A percentile compares a stretch with the other conserved stretches of the same genome.
Evolutionary conservation across 2,113 vertebrate species (phyloP).

Genomic region (Vidua macroura): DNA sequence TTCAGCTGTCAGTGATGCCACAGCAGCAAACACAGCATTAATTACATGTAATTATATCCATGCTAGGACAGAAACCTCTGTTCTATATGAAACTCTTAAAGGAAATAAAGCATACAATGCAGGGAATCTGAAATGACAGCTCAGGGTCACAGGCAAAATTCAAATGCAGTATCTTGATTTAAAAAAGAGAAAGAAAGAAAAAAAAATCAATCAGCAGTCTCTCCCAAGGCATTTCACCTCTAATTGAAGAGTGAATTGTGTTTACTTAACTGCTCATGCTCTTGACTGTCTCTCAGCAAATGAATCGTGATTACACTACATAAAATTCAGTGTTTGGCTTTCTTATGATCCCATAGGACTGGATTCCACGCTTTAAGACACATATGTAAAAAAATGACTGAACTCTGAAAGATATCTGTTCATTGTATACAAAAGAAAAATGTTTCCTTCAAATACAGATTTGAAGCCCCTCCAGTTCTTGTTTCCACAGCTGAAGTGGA

Average conservation of each 20-base stretch:
- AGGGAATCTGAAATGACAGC: background rate
- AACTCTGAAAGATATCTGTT: background rate
- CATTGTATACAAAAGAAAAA: background rate
- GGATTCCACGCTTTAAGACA: background rate
- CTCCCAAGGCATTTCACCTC: constrained; percentile 11
- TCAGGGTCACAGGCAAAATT: background rate
- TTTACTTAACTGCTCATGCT: constrained; percentile 16
- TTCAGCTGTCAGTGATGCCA: background rate
- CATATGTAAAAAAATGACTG: background rate
- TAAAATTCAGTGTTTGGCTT: background rate
- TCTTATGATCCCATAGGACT: background rate
- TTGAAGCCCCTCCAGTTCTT: background rate
- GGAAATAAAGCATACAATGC: background rate
- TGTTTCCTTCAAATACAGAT: background rate
- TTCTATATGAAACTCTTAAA: background rate
- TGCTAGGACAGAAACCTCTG: background rate
- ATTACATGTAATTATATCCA: background rate
- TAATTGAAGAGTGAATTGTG: constrained; percentile 45
- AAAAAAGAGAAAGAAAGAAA: background rate
- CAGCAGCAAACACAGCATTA: background rate
- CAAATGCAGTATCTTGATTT: background rate
- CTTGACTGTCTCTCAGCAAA: constrained; percentile 6
- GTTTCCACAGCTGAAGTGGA: background rate
- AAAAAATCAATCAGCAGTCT: background rate
- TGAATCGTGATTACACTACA: background rate